Conservation (phyloP, 2,888 invertebrate genomes). For the Agonopterix arenella region DNA sequence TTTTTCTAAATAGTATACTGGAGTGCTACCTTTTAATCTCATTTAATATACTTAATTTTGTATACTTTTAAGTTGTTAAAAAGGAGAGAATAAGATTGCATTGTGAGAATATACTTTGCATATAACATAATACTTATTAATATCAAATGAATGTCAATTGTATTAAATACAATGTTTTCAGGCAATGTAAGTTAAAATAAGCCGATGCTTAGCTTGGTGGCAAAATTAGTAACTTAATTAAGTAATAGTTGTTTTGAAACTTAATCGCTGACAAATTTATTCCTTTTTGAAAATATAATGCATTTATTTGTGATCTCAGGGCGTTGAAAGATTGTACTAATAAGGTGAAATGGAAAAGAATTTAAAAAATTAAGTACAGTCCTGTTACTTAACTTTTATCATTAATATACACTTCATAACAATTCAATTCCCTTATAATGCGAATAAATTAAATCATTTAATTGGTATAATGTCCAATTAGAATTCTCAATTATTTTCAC, state of each 20-base stretch:
- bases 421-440: background rate
- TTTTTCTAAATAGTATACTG: conserved; percentile 11
- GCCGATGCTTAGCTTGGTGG: conserved; percentile 44
- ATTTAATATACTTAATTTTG: conserved; percentile 26
- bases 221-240: conserved; percentile 30
- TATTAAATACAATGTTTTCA: conserved; percentile 64
- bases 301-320: conserved; percentile 73
- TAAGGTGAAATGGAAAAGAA: conserved; percentile 26
- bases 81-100: conserved; percentile 76
- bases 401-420: conserved; percentile 10
- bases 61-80: conserved; percentile 60
- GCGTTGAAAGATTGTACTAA: conserved; percentile 30
- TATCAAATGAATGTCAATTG: conserved; percentile 55
- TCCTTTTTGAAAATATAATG: conserved; percentile 42
- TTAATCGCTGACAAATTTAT: conserved; percentile 15
- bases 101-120: conserved; percentile 62
- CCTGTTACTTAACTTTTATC: conserved; percentile 15
- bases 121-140: conserved; percentile 34
- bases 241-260: conserved; percentile 19
- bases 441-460: too few species aligned
- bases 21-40: conserved; percentile 18
- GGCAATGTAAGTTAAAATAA: conserved; percentile 37
- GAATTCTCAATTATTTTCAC: background rate
- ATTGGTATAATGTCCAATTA: too few species aligned
- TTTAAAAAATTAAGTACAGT: conserved; percentile 18